A percentile compares a stretch with the other conserved stretches of the same genome.
These are phyloP conservation scores for Ursus arctos DNA, from an alignment of 2,113 vertebrate species.

Conservation along the genomic window DNA sequence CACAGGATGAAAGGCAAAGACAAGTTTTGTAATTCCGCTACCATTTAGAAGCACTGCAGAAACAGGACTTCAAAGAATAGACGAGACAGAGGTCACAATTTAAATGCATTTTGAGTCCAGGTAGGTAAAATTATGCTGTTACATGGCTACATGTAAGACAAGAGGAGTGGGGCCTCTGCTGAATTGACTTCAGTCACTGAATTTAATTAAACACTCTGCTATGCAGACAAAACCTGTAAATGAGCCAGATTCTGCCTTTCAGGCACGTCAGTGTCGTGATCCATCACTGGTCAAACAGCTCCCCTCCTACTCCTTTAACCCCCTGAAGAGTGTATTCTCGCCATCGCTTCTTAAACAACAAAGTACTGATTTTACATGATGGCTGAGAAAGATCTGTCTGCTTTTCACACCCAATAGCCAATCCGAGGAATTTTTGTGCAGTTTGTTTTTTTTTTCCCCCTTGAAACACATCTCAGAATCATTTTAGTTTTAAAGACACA, in stretches of 20 bases:
- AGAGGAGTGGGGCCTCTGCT: background rate
- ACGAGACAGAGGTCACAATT: background rate
- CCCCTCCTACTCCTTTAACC: background rate
- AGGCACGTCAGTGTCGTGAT: background rate
- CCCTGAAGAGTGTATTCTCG: background rate
- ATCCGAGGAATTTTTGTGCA: background rate
- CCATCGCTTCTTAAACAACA: background rate
- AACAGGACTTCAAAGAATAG: background rate
- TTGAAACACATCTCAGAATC: background rate
- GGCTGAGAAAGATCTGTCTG: background rate
- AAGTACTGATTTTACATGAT: background rate
- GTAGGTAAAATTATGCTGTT: background rate
- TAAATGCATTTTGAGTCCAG: background rate
- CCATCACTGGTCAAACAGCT: background rate
- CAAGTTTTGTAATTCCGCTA: slow-evolving; percentile 4
- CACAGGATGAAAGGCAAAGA: background rate
- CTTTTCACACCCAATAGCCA: background rate
- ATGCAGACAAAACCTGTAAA: background rate
- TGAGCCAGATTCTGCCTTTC: background rate
- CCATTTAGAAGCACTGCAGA: slow-evolving; percentile 30
- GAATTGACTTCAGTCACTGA: background rate
- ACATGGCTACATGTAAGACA: background rate
- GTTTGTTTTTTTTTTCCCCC: background rate
- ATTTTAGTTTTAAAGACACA: slow-evolving; percentile 16
- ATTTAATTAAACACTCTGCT: slow-evolving; percentile 34